These are phyloP conservation scores for Hyperopisus bebe DNA, from an alignment of 2,113 vertebrate genomes.

Conservation along the genomic window DNA sequence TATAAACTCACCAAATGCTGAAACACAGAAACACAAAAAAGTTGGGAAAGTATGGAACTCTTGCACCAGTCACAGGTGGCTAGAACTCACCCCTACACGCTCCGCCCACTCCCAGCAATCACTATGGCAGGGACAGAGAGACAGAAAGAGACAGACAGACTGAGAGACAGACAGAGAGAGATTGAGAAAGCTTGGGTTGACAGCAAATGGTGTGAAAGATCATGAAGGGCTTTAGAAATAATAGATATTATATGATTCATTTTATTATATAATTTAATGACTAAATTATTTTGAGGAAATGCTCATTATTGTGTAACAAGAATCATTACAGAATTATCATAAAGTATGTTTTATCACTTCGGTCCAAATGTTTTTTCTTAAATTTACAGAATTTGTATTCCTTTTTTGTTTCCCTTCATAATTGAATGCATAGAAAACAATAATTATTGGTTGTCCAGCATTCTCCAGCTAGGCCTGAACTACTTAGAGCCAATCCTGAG, in stretches of 20 bases:
- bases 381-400: neutral
- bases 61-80: too few relatives aligned
- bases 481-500: slow-evolving; percentile 21
- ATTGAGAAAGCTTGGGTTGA: neutral
- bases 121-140: neutral
- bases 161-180: neutral
- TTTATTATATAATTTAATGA: slow-evolving; percentile 15
- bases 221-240: neutral
- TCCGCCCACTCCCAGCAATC: too few relatives aligned
- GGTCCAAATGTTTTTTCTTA: slow-evolving; percentile 21
- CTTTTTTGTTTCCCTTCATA: slow-evolving; percentile 11
- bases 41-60: too few relatives aligned
- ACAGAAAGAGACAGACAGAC: slow-evolving; percentile 1
- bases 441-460: slow-evolving; percentile 28
- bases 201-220: neutral
- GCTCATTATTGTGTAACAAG: slow-evolving; percentile 7
- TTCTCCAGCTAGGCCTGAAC: slow-evolving; percentile 19
- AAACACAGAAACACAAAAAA: too few relatives aligned
- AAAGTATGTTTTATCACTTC: slow-evolving; percentile 16
- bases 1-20: too few relatives aligned
- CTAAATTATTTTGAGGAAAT: neutral
- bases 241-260: neutral
- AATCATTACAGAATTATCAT: slow-evolving; percentile 20
- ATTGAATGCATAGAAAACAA: slow-evolving; percentile 27
- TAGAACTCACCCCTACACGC: too few relatives aligned